Conservation (phyloP, 2,113 vertebrate genomes). For the Chlamydotis undulata region DNA sequence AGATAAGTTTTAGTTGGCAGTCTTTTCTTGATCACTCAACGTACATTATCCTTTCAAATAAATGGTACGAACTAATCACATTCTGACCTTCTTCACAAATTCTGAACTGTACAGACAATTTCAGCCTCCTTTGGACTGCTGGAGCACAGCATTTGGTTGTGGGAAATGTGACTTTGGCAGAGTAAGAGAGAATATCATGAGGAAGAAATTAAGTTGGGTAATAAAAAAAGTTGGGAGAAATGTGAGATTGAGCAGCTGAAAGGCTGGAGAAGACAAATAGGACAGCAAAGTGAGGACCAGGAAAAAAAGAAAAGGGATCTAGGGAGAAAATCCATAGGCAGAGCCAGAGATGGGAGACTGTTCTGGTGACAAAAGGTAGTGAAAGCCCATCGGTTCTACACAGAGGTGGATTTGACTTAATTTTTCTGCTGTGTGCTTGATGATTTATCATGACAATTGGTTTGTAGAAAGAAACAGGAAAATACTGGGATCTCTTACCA, state of each 20-base stretch:
- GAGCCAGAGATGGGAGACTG: background rate
- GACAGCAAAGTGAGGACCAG: background rate
- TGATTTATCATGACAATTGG: background rate
- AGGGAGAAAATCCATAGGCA: background rate
- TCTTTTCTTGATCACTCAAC: background rate
- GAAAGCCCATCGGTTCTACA: background rate
- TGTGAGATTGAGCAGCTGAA: background rate
- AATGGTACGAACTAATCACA: background rate
- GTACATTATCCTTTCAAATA: background rate
- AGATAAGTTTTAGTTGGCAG: background rate
- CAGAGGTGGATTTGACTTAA: background rate
- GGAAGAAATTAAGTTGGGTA: background rate
- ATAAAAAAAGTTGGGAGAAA: background rate
- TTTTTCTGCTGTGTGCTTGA: background rate
- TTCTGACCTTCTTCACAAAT: background rate
- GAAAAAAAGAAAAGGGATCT: rapidly evolving
- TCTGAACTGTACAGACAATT: background rate
- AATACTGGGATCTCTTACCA: background rate
- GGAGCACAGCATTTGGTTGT: background rate
- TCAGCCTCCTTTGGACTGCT: background rate
- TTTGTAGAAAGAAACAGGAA: background rate
- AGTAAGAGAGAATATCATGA: background rate
- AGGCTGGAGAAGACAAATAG: background rate
- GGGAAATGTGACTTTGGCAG: rapidly evolving
- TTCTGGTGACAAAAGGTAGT: rapidly evolving